Conservation (phyloP, 2,797 vertebrate genomes). For the Lepidocolaptes lacrymiger region DNA sequence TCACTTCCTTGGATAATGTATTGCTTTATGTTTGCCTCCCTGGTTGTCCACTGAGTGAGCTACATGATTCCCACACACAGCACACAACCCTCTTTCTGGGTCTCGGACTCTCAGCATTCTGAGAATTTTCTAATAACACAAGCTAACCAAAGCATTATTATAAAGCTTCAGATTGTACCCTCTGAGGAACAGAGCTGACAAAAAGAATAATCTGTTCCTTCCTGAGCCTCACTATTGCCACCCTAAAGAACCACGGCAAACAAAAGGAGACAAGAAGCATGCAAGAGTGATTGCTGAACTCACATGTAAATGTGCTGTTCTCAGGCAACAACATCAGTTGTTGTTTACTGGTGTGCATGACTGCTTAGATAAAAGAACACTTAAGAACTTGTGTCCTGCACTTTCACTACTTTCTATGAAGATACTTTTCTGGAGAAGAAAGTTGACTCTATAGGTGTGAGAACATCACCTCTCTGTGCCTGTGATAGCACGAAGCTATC, state of each 20-base stretch:
- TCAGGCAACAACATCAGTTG: not conserved
- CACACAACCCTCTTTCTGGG: not conserved
- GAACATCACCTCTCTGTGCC: not conserved
- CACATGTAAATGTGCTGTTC: not conserved
- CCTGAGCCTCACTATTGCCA: not conserved
- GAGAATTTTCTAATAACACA: not conserved
- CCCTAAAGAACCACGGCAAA: not conserved
- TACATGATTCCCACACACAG: not conserved
- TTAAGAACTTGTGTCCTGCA: not conserved
- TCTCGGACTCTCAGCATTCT: not conserved
- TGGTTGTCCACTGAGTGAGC: not conserved
- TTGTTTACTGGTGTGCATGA: not conserved
- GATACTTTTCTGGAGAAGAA: not conserved
- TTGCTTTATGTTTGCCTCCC: not conserved
- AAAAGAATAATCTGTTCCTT: not conserved
- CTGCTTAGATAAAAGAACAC: not conserved
- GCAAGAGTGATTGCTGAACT: not conserved
- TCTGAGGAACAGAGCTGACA: not conserved
- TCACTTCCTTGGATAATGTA: not conserved
- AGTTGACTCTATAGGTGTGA: not conserved
- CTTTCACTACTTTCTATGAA: not conserved
- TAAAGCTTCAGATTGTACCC: not conserved
- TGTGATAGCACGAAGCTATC: rapidly evolving
- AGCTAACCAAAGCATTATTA: not conserved
- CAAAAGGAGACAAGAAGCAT: not conserved